phyloP scores from a whole-genome alignment of 1,140 invertebrate genomes.

The Ptiloglossa arizonensis region DNA sequence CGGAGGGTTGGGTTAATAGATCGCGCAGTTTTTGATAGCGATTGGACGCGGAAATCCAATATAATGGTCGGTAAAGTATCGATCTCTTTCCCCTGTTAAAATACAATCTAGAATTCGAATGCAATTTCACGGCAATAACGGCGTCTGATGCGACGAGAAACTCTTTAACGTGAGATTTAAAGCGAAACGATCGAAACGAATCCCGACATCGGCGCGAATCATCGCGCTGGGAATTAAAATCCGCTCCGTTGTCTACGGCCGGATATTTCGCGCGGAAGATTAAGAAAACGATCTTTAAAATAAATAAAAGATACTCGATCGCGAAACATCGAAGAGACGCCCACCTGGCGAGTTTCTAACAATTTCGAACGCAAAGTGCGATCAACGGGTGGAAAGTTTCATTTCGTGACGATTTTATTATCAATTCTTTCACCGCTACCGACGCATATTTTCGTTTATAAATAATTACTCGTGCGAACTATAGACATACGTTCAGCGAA shows the following conservation, averaged over 20 bases:
- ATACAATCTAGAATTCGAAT: neutral
- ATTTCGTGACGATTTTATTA: too few relatives aligned
- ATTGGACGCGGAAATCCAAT: slow-evolving; percentile 2
- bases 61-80: slow-evolving; percentile 2
- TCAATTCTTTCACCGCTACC: too few relatives aligned
- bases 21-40: slow-evolving; percentile 1
- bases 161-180: neutral
- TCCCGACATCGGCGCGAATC: neutral
- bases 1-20: neutral
- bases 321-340: neutral
- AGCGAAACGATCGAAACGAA: neutral
- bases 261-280: neutral
- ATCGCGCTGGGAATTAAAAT: neutral
- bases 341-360: neutral
- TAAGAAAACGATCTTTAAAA: neutral
- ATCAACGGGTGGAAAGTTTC: slow-evolving; percentile 26
- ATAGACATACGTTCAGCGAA: too few relatives aligned
- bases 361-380: slow-evolving; percentile 4
- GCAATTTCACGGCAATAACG: neutral
- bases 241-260: neutral
- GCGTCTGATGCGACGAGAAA: neutral
- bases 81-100: neutral
- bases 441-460: too few relatives aligned
- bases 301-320: neutral
- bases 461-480: too few relatives aligned